Conservation (phyloP, 1,140 invertebrate species). For the Procambarus clarkii region DNA sequence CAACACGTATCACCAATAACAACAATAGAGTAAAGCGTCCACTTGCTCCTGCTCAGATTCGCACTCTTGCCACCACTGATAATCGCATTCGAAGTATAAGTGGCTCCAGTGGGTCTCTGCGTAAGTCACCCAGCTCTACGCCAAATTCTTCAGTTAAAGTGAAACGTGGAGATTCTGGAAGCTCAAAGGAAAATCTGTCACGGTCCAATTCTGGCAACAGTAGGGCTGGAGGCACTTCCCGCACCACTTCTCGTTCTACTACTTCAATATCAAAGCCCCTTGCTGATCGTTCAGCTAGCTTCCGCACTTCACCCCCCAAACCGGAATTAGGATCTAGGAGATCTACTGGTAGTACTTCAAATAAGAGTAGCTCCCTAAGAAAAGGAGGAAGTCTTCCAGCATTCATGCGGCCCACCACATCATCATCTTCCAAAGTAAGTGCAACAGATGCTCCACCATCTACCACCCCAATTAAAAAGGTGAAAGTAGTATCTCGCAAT, state of each 20-base stretch:
- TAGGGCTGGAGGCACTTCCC: constrained; percentile 25
- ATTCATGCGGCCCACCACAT: constrained; percentile 82
- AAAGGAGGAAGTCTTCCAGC: constrained; percentile 72
- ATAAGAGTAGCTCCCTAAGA: constrained; percentile 24
- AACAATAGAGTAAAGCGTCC: constrained; percentile 52
- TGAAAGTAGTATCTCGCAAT: constrained; percentile 45
- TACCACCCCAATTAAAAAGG: constrained; percentile 54
- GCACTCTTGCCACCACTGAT: constrained; percentile 43
- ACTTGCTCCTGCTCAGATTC: constrained; percentile 60
- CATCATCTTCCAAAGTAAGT: constrained; percentile 79
- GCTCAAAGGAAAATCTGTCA: constrained; percentile 69
- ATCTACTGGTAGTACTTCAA: constrained; percentile 15
- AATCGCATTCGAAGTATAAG: constrained; percentile 39
- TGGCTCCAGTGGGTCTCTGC: constrained; percentile 10
- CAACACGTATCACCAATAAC: constrained; percentile 18
- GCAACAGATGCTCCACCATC: constrained; percentile 34
- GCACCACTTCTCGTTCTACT: constrained; percentile 26
- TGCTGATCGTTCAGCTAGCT: constrained; percentile 28
- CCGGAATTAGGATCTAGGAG: constrained; percentile 17
- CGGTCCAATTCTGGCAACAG: constrained; percentile 70
- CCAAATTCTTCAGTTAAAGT: constrained; percentile 53
- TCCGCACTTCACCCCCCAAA: constrained; percentile 44
- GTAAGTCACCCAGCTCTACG: constrained; percentile 14
- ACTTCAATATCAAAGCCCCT: constrained; percentile 34
- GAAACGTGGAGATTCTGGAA: constrained; percentile 69